Evolutionary conservation across 1,140 invertebrate species (phyloP).

Genomic region (Aphelinus certus): DNA sequence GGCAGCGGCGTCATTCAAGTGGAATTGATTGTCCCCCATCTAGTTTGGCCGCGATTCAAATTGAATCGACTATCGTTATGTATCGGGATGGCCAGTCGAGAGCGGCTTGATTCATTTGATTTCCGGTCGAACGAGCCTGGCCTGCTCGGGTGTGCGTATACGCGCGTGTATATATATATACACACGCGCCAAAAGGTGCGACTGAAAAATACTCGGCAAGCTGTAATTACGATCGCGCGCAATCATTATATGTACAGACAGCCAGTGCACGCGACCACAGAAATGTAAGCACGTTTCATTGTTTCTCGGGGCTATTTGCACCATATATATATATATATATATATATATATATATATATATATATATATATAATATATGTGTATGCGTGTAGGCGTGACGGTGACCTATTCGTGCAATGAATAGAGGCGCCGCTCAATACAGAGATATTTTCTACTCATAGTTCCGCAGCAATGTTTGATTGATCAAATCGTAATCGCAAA

Average conservation of each 20-base stretch:
- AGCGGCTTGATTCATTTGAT: conserved; percentile 46
- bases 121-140: conserved; percentile 42
- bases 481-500: too few species aligned
- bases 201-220: conserved; percentile 45
- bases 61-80: conserved; percentile 56
- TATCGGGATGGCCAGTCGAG: conserved; percentile 35
- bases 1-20: conserved; percentile 48
- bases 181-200: conserved; percentile 35
- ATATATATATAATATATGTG: too few species aligned
- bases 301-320: conserved; percentile 1
- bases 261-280: conserved; percentile 30
- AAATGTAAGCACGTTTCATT: conserved; percentile 14
- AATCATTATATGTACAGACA: conserved; percentile 27
- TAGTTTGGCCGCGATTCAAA: conserved; percentile 54
- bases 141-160: too few species aligned
- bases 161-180: too few species aligned
- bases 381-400: too few species aligned
- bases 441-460: too few species aligned
- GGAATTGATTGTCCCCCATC: conserved; percentile 54
- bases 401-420: too few species aligned
- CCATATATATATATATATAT: not conserved
- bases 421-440: too few species aligned
- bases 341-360: too few species aligned
- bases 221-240: conserved; percentile 43
- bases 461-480: too few species aligned